Percentiles rank a stretch among this genome's conserved stretches.
phyloP scores from a whole-genome alignment of 2,797 vertebrate genomes.

The Micrastur ruficollis region DNA sequence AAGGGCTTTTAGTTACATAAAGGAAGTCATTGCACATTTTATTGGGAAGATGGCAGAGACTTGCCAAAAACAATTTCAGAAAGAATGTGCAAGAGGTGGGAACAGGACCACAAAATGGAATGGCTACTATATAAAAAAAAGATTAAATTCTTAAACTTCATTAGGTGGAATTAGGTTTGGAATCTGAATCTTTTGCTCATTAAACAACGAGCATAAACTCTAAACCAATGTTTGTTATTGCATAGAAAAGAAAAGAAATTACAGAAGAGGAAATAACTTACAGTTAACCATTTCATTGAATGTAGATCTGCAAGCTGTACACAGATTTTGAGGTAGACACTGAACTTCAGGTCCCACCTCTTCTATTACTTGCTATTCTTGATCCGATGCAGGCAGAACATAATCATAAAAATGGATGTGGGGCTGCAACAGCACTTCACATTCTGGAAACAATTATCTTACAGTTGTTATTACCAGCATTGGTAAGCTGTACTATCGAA shows the following conservation, averaged over 20 bases:
- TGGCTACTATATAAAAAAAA: background rate
- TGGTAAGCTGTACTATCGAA: background rate
- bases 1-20: background rate
- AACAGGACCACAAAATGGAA: background rate
- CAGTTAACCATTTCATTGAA: background rate
- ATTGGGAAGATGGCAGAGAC: background rate
- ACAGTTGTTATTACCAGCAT: background rate
- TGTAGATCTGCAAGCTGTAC: background rate
- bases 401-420: background rate
- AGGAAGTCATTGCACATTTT: background rate
- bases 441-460: background rate
- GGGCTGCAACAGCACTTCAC: background rate
- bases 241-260: background rate
- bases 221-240: background rate
- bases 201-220: background rate
- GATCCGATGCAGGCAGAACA: background rate
- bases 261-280: background rate
- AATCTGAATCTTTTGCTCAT: background rate
- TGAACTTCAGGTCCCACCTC: accelerated
- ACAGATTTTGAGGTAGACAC: background rate
- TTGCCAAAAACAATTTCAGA: background rate
- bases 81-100: background rate
- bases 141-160: background rate
- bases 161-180: background rate
- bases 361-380: background rate